phyloP scores from a whole-genome alignment of 2,797 vertebrate species.

The Takifugu ocellatus region DNA sequence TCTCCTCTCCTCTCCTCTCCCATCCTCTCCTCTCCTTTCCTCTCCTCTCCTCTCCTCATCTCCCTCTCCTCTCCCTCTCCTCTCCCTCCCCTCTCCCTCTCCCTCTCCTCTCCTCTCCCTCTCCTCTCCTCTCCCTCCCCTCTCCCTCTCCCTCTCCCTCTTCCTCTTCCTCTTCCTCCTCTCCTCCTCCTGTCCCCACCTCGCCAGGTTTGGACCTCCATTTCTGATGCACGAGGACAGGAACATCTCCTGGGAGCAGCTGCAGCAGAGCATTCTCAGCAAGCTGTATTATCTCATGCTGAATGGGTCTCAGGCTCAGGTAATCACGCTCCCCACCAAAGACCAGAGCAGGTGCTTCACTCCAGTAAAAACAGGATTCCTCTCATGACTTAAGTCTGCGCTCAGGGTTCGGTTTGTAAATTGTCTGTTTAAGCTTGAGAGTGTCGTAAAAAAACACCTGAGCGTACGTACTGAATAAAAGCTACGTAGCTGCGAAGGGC shows the following conservation, averaged over 20 bases:
- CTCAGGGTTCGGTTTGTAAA: not conserved
- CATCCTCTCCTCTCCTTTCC: no score
- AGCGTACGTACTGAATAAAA: not conserved
- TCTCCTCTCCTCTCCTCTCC: not conserved
- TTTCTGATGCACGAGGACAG: constrained; percentile 86
- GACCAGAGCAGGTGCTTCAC: not conserved
- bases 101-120: no score
- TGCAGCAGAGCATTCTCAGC: constrained; percentile 85
- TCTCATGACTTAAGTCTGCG: not conserved
- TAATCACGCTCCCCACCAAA: constrained; percentile 40
- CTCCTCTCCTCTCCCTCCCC: not conserved
- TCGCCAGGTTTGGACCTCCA: constrained; percentile 86
- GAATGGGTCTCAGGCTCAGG: constrained; percentile 77
- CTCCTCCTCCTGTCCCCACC: not conserved
- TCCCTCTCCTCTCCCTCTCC: no score
- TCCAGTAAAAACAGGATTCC: no score
- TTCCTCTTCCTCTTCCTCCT: no score
- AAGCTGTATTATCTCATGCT: constrained; percentile 84
- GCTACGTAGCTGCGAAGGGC: not conserved
- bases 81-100: no score
- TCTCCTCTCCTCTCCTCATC: not conserved
- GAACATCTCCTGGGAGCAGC: constrained; percentile 84
- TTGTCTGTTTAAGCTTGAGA: not conserved
- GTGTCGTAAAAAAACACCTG: not conserved
- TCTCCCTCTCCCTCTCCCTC: not conserved